Conservation (phyloP, 2,797 vertebrate species). For the Sebastolobus altivelis region DNA sequence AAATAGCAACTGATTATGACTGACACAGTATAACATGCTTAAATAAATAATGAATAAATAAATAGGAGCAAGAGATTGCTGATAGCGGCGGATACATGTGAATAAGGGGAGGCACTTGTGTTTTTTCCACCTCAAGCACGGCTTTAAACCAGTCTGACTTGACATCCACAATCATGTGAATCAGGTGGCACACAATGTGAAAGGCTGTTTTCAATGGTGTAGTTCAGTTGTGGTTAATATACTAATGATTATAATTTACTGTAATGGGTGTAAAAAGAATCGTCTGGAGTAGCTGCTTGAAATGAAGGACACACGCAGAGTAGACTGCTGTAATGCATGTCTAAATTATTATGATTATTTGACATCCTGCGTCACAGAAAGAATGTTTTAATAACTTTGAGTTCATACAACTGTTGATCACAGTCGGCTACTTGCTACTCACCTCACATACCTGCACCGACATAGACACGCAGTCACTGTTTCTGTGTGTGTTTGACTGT, state of each 20-base stretch:
- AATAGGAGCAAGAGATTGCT: too few relatives aligned
- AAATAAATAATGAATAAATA: too few relatives aligned
- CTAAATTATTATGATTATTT: constrained; percentile 6
- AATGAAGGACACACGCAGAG: not conserved
- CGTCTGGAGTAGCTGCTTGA: not conserved
- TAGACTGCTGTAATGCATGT: not conserved
- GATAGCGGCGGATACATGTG: too few relatives aligned
- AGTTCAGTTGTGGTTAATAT: not conserved
- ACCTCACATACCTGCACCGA: constrained; percentile 56
- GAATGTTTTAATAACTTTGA: constrained; percentile 8
- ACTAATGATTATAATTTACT: not conserved
- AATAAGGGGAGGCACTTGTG: too few relatives aligned
- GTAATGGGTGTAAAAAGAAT: not conserved
- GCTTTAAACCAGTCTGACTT: not conserved
- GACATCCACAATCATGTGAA: not conserved
- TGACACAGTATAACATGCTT: too few relatives aligned
- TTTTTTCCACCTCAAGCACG: too few relatives aligned
- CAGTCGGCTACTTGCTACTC: constrained; percentile 33
- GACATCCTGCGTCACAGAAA: constrained; percentile 1
- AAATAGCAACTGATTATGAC: too few relatives aligned
- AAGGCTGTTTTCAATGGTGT: not conserved
- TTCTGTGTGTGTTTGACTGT: constrained; percentile 31
- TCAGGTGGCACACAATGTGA: not conserved
- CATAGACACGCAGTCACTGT: constrained; percentile 32
- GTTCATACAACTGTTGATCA: constrained; percentile 26